Evolutionary conservation across 2,888 invertebrate genomes (phyloP).

Genomic region (Allophyes oxyacanthae): DNA sequence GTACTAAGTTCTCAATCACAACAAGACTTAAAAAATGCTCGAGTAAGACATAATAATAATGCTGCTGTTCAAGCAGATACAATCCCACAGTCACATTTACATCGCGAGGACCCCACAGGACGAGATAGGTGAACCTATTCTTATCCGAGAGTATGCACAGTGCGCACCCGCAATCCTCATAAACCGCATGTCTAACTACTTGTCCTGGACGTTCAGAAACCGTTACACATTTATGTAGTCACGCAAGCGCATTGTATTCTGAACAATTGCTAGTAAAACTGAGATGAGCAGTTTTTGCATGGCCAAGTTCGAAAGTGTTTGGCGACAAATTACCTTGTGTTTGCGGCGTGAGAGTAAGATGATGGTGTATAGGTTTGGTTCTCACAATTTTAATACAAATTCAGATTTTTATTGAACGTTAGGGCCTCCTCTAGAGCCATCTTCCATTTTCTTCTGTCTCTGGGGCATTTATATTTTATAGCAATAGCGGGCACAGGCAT

Average conservation of each 20-base stretch:
- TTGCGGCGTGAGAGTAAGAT: slow-evolving; percentile 30
- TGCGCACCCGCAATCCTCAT: background rate
- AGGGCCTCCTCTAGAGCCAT: no score
- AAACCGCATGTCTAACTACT: slow-evolving; percentile 17
- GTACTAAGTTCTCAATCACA: no score
- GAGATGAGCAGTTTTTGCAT: slow-evolving; percentile 19
- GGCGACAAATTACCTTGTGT: slow-evolving; percentile 18
- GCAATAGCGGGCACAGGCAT: no score
- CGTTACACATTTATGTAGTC: slow-evolving; percentile 27
- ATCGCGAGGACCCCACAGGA: background rate
- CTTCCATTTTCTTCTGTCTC: no score
- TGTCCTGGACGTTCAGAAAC: slow-evolving; percentile 19
- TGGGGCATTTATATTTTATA: no score
- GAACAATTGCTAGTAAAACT: slow-evolving; percentile 44
- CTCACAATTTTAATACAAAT: no score
- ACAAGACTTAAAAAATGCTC: no score
- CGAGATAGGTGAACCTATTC: slow-evolving; percentile 7
- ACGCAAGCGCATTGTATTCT: slow-evolving; percentile 38
- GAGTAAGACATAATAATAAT: no score
- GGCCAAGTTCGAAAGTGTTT: slow-evolving; percentile 32
- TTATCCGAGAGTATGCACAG: background rate
- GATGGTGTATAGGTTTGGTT: background rate
- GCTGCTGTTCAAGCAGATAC: no score
- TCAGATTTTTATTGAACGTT: no score
- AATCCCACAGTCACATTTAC: no score